A percentile compares a stretch with the other conserved stretches of the same genome.
These are phyloP conservation scores for Vannuccia rotundouncinata DNA, from an alignment of 2,888 invertebrate species.

Conservation along the genomic window DNA sequence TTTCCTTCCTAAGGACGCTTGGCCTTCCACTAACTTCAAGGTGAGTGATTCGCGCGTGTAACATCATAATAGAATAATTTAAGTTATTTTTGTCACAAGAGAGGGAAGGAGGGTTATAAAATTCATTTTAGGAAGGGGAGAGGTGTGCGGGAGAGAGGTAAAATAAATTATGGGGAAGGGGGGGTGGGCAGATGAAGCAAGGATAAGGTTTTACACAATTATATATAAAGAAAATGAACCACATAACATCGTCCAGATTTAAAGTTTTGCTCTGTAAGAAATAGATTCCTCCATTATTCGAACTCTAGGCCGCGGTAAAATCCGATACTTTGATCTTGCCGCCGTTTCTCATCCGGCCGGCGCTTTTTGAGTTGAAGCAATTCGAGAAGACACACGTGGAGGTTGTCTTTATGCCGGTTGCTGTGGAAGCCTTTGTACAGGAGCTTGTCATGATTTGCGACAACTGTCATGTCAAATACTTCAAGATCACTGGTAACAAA, in stretches of 20 bases:
- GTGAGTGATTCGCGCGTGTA: constrained; percentile 42
- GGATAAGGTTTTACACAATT: no score
- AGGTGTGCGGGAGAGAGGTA: no score
- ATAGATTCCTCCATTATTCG: not conserved
- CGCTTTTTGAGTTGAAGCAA: constrained; percentile 49
- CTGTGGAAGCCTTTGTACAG: constrained; percentile 45
- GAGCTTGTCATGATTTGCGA: constrained; percentile 54
- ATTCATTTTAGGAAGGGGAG: no score
- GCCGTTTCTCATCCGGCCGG: constrained; percentile 45
- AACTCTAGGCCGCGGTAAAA: not conserved
- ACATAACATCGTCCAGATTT: no score
- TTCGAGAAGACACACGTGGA: constrained; percentile 49
- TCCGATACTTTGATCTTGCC: not conserved
- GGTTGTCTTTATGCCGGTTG: constrained; percentile 50
- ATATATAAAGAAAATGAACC: no score
- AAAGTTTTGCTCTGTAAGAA: no score
- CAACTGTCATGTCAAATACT: constrained; percentile 53
- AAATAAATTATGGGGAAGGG: no score
- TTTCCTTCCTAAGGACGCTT: constrained; percentile 48
- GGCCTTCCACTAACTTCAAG: constrained; percentile 56
- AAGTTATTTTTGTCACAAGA: no score
- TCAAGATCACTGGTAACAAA: constrained; percentile 38
- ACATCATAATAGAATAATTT: not conserved
- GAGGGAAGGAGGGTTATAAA: no score
- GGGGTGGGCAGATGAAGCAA: no score